Percentiles rank a stretch among this genome's conserved stretches.
phyloP scores from a whole-genome alignment of 35 echinoderm and acorn worm genomes.

The Antedon bifida region DNA sequence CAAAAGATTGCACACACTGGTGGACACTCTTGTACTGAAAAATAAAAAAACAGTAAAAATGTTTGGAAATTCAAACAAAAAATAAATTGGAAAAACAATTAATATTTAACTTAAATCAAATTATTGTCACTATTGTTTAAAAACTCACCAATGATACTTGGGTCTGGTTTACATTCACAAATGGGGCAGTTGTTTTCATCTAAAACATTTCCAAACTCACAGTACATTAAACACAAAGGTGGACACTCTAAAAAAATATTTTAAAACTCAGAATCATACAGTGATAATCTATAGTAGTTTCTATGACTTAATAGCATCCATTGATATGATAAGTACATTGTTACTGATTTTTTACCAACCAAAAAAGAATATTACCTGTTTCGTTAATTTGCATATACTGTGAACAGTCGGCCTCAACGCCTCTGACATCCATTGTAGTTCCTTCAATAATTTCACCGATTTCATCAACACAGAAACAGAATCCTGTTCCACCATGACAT shows the following conservation, averaged over 20 bases:
- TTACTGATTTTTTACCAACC: too few species aligned
- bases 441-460: constrained; percentile 28
- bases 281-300: too few species aligned
- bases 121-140: neutral
- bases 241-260: constrained; percentile 7
- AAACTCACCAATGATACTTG: neutral
- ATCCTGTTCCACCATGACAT: constrained; percentile 47
- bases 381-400: neutral
- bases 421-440: constrained; percentile 24
- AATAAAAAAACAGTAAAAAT: neutral
- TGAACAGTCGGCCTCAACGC: neutral
- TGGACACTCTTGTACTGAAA: neutral
- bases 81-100: constrained; percentile 22
- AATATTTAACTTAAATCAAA: constrained; percentile 5
- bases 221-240: constrained; percentile 26
- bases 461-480: constrained; percentile 82
- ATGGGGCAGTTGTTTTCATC: constrained; percentile 32
- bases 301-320: too few species aligned
- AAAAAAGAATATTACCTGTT: too few species aligned
- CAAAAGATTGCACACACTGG: neutral
- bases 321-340: too few species aligned
- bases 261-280: too few species aligned
- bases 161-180: constrained; percentile 32
- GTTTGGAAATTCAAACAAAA: neutral
- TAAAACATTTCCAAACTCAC: constrained; percentile 14